Evolutionary conservation across 2,113 vertebrate species (phyloP).

Genomic region (Semnornis frantzii): DNA sequence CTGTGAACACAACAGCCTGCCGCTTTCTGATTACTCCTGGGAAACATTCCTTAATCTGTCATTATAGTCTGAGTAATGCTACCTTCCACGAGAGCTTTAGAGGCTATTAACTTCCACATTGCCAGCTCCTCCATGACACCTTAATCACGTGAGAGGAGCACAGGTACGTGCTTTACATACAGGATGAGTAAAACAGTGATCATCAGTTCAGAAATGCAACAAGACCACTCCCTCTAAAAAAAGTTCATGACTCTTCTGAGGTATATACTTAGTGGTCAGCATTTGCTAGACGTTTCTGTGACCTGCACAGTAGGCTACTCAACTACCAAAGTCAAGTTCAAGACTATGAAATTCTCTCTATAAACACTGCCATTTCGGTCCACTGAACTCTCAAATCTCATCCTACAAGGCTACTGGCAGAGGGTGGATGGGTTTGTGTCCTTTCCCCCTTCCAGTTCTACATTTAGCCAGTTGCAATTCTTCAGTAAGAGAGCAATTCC

Average conservation of each 20-base stretch:
- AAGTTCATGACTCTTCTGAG: constrained; percentile 16
- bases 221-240: constrained; percentile 45
- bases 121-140: background rate
- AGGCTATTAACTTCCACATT: background rate
- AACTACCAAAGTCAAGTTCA: background rate
- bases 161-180: constrained; percentile 31
- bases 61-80: constrained; percentile 49
- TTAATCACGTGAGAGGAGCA: constrained; percentile 31
- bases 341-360: background rate
- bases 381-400: background rate
- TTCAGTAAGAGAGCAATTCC: background rate
- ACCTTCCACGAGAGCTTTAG: constrained; percentile 26
- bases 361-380: background rate
- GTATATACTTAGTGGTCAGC: constrained; percentile 50
- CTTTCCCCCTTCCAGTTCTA: background rate
- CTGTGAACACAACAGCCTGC: background rate
- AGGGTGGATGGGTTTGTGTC: background rate
- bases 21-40: constrained; percentile 49
- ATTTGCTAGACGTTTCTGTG: constrained; percentile 30
- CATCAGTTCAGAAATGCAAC: constrained; percentile 9
- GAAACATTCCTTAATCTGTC: constrained; percentile 46
- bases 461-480: background rate
- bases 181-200: constrained; percentile 38
- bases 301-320: background rate
- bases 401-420: background rate